Evolutionary conservation across 2,888 invertebrate species (phyloP).

Genomic region (Amphipoea oculea): DNA sequence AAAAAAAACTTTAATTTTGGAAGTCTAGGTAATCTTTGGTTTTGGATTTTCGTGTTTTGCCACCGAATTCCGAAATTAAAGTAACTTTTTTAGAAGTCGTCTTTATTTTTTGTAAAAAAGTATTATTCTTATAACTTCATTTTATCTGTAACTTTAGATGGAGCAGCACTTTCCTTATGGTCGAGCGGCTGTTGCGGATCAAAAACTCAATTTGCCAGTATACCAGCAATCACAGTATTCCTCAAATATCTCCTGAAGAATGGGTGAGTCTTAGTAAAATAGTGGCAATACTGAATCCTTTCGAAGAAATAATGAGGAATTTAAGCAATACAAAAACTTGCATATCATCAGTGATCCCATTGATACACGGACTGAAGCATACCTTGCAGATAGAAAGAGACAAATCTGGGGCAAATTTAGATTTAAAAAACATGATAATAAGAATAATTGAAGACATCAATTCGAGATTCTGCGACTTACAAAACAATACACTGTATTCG

Average conservation of each 20-base stretch:
- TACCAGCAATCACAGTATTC: constrained; percentile 17
- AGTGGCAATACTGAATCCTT: constrained; percentile 27
- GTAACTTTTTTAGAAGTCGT: not conserved
- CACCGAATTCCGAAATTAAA: not conserved
- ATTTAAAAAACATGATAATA: not conserved
- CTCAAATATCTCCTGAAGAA: constrained; percentile 14
- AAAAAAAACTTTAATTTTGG: not conserved
- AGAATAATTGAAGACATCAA: constrained; percentile 26
- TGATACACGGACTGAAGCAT: constrained; percentile 27
- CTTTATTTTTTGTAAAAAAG: not conserved
- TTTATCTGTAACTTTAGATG: constrained; percentile 24
- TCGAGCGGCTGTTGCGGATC: constrained; percentile 27
- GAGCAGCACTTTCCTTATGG: constrained; percentile 17
- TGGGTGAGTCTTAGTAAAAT: constrained; percentile 15
- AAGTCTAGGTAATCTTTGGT: no score
- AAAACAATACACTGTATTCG: constrained; percentile 15
- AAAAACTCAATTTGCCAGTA: constrained; percentile 25
- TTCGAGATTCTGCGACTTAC: constrained; percentile 27
- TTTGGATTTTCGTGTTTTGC: no score
- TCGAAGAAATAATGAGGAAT: constrained; percentile 20
- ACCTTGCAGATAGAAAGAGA: constrained; percentile 10
- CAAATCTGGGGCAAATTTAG: not conserved
- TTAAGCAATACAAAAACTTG: constrained; percentile 6
- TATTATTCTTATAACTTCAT: not conserved
- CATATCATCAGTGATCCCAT: constrained; percentile 37